Conservation (phyloP, 2,797 vertebrate genomes). For the Meriones psammophilus region DNA sequence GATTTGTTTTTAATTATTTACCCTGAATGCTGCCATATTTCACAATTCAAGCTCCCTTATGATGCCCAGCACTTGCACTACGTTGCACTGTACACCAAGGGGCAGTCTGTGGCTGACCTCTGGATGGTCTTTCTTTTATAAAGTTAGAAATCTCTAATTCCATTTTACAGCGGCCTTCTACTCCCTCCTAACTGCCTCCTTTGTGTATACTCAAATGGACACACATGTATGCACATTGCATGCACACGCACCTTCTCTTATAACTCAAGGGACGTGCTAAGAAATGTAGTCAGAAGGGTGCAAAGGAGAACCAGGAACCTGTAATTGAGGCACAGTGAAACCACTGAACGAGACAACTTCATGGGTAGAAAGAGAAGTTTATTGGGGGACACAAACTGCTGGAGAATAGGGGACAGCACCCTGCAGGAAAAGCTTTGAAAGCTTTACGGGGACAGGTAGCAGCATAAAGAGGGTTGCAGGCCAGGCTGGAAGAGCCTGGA, state of each 20-base stretch:
- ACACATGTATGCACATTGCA: not conserved
- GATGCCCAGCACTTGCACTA: not conserved
- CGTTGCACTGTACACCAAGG: not conserved
- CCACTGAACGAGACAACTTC: too few species aligned
- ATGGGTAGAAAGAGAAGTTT: not conserved
- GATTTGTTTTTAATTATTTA: too few species aligned
- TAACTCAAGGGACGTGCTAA: not conserved
- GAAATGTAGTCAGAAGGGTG: not conserved
- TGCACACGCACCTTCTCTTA: not conserved
- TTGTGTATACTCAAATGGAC: not conserved
- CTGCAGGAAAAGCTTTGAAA: not conserved
- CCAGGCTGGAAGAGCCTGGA: too few species aligned
- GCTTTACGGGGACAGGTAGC: not conserved
- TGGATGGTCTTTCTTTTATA: not conserved
- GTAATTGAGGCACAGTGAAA: not conserved
- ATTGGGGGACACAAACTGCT: not conserved
- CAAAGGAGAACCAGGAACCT: not conserved
- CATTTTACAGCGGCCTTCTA: not conserved
- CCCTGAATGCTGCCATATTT: not conserved
- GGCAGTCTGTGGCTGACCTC: not conserved
- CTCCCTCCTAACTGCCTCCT: not conserved
- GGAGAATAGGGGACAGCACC: not conserved
- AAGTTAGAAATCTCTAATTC: conserved; percentile 7
- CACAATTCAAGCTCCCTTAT: not conserved
- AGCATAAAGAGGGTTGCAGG: not conserved